Evolutionary conservation across 2,888 invertebrate genomes (phyloP).

Genomic region (Rhagonycha lutea): DNA sequence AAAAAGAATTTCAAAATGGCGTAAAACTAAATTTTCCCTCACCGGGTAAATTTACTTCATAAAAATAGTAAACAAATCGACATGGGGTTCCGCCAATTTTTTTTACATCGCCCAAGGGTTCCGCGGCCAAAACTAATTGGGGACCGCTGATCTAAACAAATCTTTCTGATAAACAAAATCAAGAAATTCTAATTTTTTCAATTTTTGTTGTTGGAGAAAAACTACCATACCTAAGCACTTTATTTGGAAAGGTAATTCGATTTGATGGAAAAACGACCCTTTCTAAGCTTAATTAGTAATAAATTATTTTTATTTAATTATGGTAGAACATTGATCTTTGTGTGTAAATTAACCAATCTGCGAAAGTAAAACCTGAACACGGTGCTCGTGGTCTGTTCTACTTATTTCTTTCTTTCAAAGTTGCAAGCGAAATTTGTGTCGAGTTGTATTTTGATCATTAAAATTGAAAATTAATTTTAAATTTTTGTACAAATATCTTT

Average conservation of each 20-base stretch:
- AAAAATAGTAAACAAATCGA: no score
- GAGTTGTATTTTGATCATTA: not conserved
- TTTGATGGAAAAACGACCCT: no score
- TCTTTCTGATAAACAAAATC: not conserved
- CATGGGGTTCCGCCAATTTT: no score
- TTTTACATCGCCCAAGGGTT: no score
- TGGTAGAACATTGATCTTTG: not conserved
- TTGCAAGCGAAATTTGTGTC: not conserved
- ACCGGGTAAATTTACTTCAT: no score
- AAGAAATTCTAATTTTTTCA: no score
- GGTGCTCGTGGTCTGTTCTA: constrained; percentile 34
- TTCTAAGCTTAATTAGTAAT: no score
- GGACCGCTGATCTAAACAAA: not conserved
- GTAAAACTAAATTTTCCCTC: no score
- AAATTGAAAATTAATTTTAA: not conserved
- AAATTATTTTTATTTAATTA: not conserved
- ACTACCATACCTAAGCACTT: not conserved
- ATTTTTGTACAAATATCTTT: not conserved
- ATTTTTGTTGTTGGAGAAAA: not conserved
- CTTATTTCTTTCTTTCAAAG: constrained; percentile 16
- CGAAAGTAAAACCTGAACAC: constrained; percentile 37
- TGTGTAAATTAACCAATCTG: constrained; percentile 17
- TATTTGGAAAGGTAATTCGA: not conserved
- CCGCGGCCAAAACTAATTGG: no score
- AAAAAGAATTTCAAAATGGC: no score